Evolutionary conservation across 2,113 vertebrate species (phyloP), one percentile per base, ranked within the genome.

Genomic region (Ptilorrhoa leucosticta): DNA sequence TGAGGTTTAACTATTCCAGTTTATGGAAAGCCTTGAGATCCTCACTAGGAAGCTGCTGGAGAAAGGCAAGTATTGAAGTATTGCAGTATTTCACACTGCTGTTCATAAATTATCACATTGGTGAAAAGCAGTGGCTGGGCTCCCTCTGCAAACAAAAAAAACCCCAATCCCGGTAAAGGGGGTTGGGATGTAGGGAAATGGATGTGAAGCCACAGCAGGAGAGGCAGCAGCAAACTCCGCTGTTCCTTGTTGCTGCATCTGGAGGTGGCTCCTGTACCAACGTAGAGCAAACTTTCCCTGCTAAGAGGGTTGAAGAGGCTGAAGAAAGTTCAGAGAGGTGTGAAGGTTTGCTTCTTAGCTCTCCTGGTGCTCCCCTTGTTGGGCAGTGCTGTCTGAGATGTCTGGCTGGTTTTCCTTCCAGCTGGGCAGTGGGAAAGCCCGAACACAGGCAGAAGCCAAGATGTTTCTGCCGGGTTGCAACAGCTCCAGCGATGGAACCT

Each of bases 81-180:
- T 35, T 61, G 45, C 56, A 71, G 47, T 58, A 78, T 94, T 93
- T 92, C 56, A 73, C 47, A 37, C 19, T 73, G 20, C 47, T 78
- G 56, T 63, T 73, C 37, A 22, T 63, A 87, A 87, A 45, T 20
- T 16, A 57, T 21, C 21, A 17, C 16, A 13, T 2, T 0, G 9
- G 56, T 85, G 79, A 79, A 68, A 83, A 88, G 51, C 60, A 10
- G 65, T 23, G 26, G 31, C 73, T 85, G 44, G 72, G 45, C n/a
- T 72, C 42, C 45, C n/a, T 65, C 50, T 89, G 42, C 10, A n/a
- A 78, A 50, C 15, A 47, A 22, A 54, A 13, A 9, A 7, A 12
- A 15, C 9, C 2, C 21, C 39, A 66, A 5, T 13, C 27, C 37
- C 1, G 0, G 14, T 4, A 1, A 31, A 64, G 57, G 23, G 28